Evolutionary conservation across 2,797 vertebrate genomes (phyloP), one percentile per base, ranked within the genome.

Genomic region (Manis pentadactyla): DNA sequence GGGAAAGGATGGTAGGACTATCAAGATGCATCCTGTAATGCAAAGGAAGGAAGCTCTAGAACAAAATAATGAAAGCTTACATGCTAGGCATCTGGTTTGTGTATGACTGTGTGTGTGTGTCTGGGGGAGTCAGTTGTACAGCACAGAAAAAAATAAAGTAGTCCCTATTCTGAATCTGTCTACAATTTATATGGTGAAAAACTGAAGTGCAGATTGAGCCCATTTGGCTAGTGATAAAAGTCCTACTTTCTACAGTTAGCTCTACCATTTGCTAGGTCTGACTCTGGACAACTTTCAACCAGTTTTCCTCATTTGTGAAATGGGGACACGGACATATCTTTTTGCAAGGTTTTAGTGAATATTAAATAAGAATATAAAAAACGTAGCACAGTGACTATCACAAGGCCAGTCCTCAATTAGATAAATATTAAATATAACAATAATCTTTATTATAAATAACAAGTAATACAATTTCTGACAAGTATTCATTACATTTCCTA

Each of bases 41-140:
- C 27, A 85, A 46, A 82, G 66, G 31, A 93, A 93, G 93, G 69
- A 39, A 61, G 37, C 11, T 14, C 37, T 46, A 4, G 15, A 74
- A 85, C 51, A 92, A 87, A 96, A 94, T 34, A 63, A 86, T 31
- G 29, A 78, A 71, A 89, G 29, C 53, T 84, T 93, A 34, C 27
- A 49, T 14, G 3, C 11, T 13, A 77, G 57, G 46, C 34, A 79
- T 81, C 46, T 61, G 82, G 71, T 34, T 57, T 87, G 42, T 73
- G 27, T 71, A 19, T n/a, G 31, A 51, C 1, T 37, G 51, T 31
- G 9, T 18, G 42, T 0, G 17, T 17, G n/a, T 19, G 21, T 74
- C 73, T 79, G 39, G 49, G 37, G 49, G 49, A 61, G 25, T 46
- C 46, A 46, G 11, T 21, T 85, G 27, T 42, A 71, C 17, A 83